Evolutionary conservation across 2,888 invertebrate genomes (phyloP).

Genomic region (Chydorus sphaericus): DNA sequence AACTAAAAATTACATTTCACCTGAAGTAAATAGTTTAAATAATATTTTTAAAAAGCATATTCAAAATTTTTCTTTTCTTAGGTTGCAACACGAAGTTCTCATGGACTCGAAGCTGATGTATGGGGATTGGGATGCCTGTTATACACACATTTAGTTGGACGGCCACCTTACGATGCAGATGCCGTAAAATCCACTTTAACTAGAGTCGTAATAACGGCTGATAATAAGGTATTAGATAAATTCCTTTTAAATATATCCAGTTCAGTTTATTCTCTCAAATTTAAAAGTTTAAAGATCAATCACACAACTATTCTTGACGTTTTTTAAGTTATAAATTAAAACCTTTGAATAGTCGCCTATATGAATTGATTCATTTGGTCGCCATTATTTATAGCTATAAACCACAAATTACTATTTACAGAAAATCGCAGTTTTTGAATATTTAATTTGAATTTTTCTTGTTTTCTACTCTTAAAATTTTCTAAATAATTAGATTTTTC

Average conservation of each 20-base stretch:
- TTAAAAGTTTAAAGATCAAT: not conserved
- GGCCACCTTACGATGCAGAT: slow-evolving; percentile 84
- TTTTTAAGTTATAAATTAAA: not conserved
- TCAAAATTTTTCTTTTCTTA: too few species aligned
- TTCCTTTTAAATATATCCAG: too few species aligned
- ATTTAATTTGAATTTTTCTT: too few species aligned
- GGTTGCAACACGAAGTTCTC: slow-evolving; percentile 70
- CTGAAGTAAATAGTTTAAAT: slow-evolving; percentile 44
- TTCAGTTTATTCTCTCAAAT: too few species aligned
- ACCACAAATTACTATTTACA: too few species aligned
- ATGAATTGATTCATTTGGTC: slow-evolving; percentile 31
- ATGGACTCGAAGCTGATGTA: slow-evolving; percentile 84
- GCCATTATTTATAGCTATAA: slow-evolving; percentile 53
- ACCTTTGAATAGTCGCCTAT: too few species aligned
- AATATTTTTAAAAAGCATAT: not conserved
- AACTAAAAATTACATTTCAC: slow-evolving; percentile 92
- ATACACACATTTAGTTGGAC: slow-evolving; percentile 76
- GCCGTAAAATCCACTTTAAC: slow-evolving; percentile 76
- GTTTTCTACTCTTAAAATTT: too few species aligned
- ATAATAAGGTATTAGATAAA: slow-evolving; percentile 42
- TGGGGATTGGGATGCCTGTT: slow-evolving; percentile 95
- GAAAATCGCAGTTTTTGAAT: too few species aligned
- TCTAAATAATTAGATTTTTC: too few species aligned
- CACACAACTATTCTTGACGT: not conserved
- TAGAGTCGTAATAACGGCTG: slow-evolving; percentile 73